These are phyloP conservation scores for Brachyptera putata DNA, from an alignment of 2,888 invertebrate genomes.

Conservation along the genomic window DNA sequence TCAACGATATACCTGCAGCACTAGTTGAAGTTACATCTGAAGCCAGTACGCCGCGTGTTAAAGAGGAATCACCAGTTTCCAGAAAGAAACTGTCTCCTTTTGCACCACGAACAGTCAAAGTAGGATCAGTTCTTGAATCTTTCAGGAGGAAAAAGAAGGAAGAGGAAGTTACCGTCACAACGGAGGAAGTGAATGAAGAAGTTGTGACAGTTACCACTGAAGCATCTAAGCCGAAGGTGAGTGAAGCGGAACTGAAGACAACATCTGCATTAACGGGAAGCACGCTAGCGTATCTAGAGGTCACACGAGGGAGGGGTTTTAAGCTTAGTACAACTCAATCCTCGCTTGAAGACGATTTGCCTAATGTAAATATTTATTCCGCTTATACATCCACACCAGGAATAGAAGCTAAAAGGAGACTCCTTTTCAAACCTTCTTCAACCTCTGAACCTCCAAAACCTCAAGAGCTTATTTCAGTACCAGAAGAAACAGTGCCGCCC, in stretches of 20 bases:
- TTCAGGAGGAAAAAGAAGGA: constrained; percentile 13
- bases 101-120: constrained; percentile 1
- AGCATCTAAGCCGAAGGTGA: constrained; percentile 16
- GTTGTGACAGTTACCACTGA: constrained; percentile 16
- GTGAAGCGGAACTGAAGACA: constrained; percentile 13
- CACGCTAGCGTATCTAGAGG: constrained; percentile 20
- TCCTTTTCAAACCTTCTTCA: background rate
- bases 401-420: constrained; percentile 2
- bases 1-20: constrained; percentile 27
- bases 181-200: constrained; percentile 11
- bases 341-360: constrained; percentile 9
- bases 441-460: constrained; percentile 25
- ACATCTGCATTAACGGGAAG: background rate
- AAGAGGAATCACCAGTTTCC: background rate
- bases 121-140: constrained; percentile 10
- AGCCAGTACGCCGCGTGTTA: background rate
- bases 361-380: constrained; percentile 18
- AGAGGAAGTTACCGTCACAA: constrained; percentile 7
- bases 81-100: constrained; percentile 9
- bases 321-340: constrained; percentile 16
- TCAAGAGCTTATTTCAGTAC: constrained; percentile 25
- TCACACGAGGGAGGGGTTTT: constrained; percentile 13
- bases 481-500: constrained; percentile 38
- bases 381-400: constrained; percentile 1
- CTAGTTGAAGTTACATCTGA: constrained; percentile 6